phyloP scores from a whole-genome alignment of 2,797 vertebrate genomes.

The Melanitta fusca region DNA sequence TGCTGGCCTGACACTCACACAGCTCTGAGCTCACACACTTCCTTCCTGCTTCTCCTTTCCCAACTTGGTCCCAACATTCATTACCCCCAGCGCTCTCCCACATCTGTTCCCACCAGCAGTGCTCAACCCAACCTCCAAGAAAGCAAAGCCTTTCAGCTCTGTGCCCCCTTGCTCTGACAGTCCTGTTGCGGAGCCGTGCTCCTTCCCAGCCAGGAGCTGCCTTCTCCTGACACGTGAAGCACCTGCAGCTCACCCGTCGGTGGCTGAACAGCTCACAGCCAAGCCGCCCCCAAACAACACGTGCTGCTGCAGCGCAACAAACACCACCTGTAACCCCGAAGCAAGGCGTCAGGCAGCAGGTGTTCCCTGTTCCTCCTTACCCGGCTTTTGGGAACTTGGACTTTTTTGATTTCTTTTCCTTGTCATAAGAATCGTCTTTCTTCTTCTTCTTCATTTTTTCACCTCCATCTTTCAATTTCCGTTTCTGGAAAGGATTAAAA shows the following conservation, averaged over 20 bases:
- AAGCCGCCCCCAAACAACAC: not conserved
- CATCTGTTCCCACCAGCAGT: fast-evolving
- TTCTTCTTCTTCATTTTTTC: conserved; percentile 86
- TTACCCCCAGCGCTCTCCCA: too few relatives aligned
- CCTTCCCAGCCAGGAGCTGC: not conserved
- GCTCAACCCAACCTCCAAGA: not conserved
- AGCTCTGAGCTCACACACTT: not conserved
- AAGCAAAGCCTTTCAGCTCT: not conserved
- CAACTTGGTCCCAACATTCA: not conserved
- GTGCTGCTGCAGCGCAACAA: not conserved
- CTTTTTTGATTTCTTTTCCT: conserved; percentile 84
- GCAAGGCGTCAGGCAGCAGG: not conserved
- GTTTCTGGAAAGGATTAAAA: conserved; percentile 83
- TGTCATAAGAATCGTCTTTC: conserved; percentile 81
- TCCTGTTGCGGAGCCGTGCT: not conserved
- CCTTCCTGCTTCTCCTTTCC: not conserved
- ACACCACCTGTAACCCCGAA: not conserved
- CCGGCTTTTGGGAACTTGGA: conserved; percentile 80
- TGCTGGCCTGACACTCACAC: not conserved
- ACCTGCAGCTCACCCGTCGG: fast-evolving
- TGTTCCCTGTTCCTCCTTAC: conserved; percentile 74
- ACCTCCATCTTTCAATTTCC: conserved; percentile 84
- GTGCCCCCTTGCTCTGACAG: not conserved
- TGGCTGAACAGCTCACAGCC: not conserved
- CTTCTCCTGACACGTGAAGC: not conserved